Base-by-base conservation (phyloP, 2,888 invertebrate genomes). In the Dioctria linearis region DNA sequence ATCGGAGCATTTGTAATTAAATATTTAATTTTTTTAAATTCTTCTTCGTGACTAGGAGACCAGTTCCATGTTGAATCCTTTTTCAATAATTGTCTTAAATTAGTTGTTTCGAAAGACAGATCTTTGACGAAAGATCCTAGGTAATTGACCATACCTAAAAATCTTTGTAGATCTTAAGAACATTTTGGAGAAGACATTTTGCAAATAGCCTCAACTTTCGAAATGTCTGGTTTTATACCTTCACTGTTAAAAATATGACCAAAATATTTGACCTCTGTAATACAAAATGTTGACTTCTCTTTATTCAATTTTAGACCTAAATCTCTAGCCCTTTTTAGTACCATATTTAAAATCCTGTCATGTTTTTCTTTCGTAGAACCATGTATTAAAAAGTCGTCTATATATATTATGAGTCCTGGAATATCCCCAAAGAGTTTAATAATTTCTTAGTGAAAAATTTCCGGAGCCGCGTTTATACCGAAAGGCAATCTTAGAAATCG, bases 391-490 rank as follows among this genome's bases (percentile, higher is more conserved):
- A 80, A 25, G n/a, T 75, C 79, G 66, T 79, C 75, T 9, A 81
- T 49, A 46, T 80, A 82, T n/a, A 71, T 79, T 39, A 82, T 79
- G 2, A 75, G 2, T 40, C 54, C 49, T 9, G 61, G 51, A 11
- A 80, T 57, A 61, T 63, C 59, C 59, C 73, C 3, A 49, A 81
- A 81, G 8, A 75, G 39, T 59, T 79, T 59, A 6, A 75, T 63
- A 83, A 85, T 83, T 4, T 83, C 69, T 79, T 83, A 80, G 13
- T 83, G 83, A 78, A 84, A 84, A 25, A 84, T 82, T 80, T 85
- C 84, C 8, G 84, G 83, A 1, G 85, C 84, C 59, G 83, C 84
- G 13, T 83, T 83, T 9, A 85, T 42, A 11, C 84, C 84, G 66
- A 84, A 85, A 11, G 85, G 84, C 61, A 85, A 63, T 43, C 84